Evolutionary conservation across 2,797 vertebrate species (phyloP).

Genomic region (Enteromius fasciolatus): DNA sequence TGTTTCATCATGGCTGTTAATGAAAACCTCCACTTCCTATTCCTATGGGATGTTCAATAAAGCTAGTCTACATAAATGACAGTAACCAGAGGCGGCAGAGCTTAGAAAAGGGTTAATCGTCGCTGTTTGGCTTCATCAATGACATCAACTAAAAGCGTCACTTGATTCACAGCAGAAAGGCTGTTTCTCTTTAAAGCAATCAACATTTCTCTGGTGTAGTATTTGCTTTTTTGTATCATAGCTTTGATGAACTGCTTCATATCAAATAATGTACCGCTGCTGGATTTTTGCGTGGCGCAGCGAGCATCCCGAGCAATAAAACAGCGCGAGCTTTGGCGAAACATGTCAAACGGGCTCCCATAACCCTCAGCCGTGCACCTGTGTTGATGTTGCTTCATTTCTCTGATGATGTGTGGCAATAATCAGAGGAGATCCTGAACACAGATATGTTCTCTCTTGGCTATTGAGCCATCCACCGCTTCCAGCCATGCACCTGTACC

Average conservation of each 20-base stretch:
- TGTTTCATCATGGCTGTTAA: neutral
- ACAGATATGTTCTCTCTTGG: constrained; percentile 67
- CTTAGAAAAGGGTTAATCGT: constrained; percentile 30
- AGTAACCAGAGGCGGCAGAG: neutral
- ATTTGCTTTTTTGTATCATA: constrained; percentile 16
- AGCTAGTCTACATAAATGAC: neutral
- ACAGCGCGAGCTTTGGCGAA: neutral
- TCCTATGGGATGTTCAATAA: neutral
- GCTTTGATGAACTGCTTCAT: constrained; percentile 39
- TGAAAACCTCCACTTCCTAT: neutral
- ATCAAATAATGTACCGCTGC: constrained; percentile 12
- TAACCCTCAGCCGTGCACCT: constrained; percentile 57
- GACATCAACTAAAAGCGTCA: neutral
- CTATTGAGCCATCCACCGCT: constrained; percentile 69
- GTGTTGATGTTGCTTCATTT: constrained; percentile 69
- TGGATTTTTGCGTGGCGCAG: neutral
- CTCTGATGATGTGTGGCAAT: constrained; percentile 70
- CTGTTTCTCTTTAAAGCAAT: constrained; percentile 22
- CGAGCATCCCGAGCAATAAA: constrained; percentile 21
- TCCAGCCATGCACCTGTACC: constrained; percentile 81
- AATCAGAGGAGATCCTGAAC: constrained; percentile 68
- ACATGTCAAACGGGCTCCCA: constrained; percentile 50
- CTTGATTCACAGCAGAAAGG: constrained; percentile 10
- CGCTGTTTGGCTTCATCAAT: constrained; percentile 19
- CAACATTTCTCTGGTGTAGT: constrained; percentile 15